These are phyloP conservation scores for Platichthys flesus DNA, from an alignment of 2,113 vertebrate species.

Conservation along the genomic window DNA sequence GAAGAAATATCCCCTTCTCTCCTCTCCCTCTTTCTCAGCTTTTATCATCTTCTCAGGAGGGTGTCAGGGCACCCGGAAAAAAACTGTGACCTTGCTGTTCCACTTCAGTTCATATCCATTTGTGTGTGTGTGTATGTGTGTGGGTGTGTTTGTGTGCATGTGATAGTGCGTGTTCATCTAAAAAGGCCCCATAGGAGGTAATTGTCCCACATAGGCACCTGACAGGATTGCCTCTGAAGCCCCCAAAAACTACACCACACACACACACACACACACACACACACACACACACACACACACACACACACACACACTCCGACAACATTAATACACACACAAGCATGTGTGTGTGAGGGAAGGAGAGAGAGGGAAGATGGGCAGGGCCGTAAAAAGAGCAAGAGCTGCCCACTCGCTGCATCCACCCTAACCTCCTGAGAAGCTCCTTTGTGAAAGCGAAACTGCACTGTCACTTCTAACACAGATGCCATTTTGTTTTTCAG, in stretches of 20 bases:
- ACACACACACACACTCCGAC: constrained; percentile 13
- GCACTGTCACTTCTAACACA: constrained; percentile 64
- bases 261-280: constrained; percentile 13
- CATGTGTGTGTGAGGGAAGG: neutral
- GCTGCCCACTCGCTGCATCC: neutral
- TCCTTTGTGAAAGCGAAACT: constrained; percentile 45
- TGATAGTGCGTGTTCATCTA: constrained; percentile 14
- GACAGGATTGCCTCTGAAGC: constrained; percentile 59
- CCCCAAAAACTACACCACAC: constrained; percentile 21
- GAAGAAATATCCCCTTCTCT: constrained; percentile 50
- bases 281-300: constrained; percentile 11
- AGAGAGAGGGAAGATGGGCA: constrained; percentile 20
- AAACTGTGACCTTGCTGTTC: constrained; percentile 57
- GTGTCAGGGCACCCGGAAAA: constrained; percentile 44
- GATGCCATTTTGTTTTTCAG: constrained; percentile 59
- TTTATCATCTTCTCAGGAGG: constrained; percentile 54
- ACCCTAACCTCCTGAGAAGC: constrained; percentile 9
- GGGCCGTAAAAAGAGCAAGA: neutral
- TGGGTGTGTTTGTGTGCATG: neutral
- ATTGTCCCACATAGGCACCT: constrained; percentile 55
- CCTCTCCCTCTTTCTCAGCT: constrained; percentile 9
- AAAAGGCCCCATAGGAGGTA: constrained; percentile 39
- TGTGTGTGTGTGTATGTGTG: constrained; percentile 15
- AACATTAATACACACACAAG: constrained; percentile 4
- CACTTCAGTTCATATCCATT: constrained; percentile 52